Evolutionary conservation across 2,113 vertebrate species (phyloP).

Genomic region (Benitochromis conjunctus): DNA sequence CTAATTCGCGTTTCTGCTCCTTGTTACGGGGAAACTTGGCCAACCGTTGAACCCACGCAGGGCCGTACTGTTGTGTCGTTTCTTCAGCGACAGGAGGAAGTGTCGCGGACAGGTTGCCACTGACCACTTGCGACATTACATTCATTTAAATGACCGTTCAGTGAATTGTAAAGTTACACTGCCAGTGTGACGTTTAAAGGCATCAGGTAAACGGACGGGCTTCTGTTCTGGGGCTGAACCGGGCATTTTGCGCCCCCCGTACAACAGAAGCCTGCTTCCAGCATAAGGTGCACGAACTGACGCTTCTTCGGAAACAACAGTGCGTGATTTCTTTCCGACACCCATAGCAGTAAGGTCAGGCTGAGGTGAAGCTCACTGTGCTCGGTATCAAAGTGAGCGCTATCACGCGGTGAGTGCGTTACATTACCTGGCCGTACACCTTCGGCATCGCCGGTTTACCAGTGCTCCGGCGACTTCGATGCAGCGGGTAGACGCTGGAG

Average conservation of each 20-base stretch:
- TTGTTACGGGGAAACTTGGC: neutral
- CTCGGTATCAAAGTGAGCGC: neutral
- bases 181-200: neutral
- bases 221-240: neutral
- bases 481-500: constrained; percentile 31
- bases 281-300: constrained; percentile 5
- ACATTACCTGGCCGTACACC: constrained; percentile 77
- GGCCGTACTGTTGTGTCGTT: no score
- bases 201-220: neutral
- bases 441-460: constrained; percentile 63
- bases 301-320: constrained; percentile 8
- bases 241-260: neutral
- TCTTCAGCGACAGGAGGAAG: neutral
- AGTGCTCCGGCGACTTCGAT: constrained; percentile 63
- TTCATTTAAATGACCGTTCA: neutral
- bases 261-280: neutral
- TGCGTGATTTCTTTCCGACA: neutral
- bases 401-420: neutral
- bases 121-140: neutral
- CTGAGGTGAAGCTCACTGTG: neutral
- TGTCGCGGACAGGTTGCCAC: neutral
- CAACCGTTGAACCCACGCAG: fast-evolving
- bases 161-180: neutral
- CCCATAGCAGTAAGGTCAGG: neutral
- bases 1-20: neutral